Conservation (phyloP, 2,797 vertebrate species). For the Ctenochaetus hawaiiensis region DNA sequence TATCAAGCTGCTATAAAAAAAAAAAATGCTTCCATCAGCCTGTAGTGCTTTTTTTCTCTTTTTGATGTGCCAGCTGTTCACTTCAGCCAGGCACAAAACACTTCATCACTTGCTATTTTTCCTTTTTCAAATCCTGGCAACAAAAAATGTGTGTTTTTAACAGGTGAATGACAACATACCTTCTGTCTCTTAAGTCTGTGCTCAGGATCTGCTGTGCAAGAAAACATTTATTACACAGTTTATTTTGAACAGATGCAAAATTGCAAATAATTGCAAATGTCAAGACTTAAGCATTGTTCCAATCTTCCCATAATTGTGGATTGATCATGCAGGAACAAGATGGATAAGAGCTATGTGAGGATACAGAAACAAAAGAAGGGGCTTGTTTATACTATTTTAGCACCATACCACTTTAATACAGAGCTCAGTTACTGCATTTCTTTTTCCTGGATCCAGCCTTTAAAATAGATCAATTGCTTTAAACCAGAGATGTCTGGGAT, state of each 20-base stretch:
- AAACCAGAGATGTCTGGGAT: conserved; percentile 18
- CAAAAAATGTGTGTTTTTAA: background rate
- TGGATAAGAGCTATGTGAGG: conserved; percentile 7
- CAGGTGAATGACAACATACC: conserved; percentile 1
- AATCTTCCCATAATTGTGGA: conserved; percentile 2
- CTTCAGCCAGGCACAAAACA: background rate
- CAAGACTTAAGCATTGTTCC: conserved; percentile 7
- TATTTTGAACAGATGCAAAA: background rate
- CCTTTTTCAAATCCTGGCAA: background rate
- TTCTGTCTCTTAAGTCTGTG: background rate
- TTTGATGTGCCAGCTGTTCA: background rate
- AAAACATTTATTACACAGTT: conserved; percentile 4
- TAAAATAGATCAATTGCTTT: conserved; percentile 24
- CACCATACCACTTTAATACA: background rate
- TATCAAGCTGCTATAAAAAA: conserved; percentile 5
- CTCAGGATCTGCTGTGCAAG: background rate
- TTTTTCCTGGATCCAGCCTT: conserved; percentile 12
- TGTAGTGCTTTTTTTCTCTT: background rate
- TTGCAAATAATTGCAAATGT: conserved; percentile 34
- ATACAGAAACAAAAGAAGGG: background rate
- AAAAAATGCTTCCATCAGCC: background rate
- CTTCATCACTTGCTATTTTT: background rate
- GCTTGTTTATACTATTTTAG: background rate
- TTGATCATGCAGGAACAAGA: conserved; percentile 8
- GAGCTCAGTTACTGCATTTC: background rate